Percentiles rank a stretch among this genome's conserved stretches.
These are phyloP conservation scores for Sebastes miniatus DNA, from an alignment of 2,797 vertebrate species.

Conservation along the genomic window DNA sequence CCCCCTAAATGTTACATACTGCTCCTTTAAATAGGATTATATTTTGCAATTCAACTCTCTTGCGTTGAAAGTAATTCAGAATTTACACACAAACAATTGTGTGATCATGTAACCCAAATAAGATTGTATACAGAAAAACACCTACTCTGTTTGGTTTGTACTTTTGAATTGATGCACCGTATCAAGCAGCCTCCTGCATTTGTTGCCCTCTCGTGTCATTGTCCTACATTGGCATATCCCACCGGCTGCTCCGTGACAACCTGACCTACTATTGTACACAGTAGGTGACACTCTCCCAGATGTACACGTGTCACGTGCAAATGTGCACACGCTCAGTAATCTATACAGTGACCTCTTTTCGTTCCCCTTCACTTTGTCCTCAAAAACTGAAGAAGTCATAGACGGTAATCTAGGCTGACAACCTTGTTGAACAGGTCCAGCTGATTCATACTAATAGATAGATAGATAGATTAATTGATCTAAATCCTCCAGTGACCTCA, in stretches of 20 bases:
- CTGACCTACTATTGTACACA: constrained; percentile 42
- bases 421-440: background rate
- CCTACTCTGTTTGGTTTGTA: background rate
- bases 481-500: background rate
- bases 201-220: constrained; percentile 15
- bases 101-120: background rate
- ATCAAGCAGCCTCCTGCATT: background rate
- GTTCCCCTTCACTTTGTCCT: background rate
- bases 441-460: background rate
- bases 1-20: too few relatives aligned
- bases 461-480: background rate
- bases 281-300: constrained; percentile 3
- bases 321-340: background rate
- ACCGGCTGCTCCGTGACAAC: constrained; percentile 14
- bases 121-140: background rate
- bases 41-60: background rate
- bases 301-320: background rate
- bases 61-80: background rate
- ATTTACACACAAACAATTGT: background rate
- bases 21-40: too few relatives aligned
- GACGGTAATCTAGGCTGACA: background rate
- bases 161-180: background rate
- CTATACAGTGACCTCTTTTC: constrained; percentile 9
- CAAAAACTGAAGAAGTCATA: background rate
- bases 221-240: constrained; percentile 36